Evolutionary conservation across 2,113 vertebrate species (phyloP).

Genomic region (Sapayoa aenigma): DNA sequence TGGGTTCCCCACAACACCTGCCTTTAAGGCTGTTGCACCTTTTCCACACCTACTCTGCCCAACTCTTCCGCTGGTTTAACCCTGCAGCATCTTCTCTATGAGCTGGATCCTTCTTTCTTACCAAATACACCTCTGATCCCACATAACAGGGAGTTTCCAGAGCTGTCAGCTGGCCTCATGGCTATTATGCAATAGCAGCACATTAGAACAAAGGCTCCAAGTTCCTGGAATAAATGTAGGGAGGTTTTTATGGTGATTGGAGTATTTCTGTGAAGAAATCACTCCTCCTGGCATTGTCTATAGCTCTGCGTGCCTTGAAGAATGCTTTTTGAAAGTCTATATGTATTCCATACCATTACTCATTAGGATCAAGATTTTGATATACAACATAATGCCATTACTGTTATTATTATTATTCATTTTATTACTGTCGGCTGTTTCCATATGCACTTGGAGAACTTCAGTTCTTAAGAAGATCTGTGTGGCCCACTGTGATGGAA

Average conservation of each 20-base stretch:
- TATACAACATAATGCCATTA: background rate
- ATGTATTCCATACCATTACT: background rate
- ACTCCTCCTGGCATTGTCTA: background rate
- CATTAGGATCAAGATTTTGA: background rate
- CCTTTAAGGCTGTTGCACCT: background rate
- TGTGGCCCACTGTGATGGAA: background rate
- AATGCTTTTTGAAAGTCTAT: background rate
- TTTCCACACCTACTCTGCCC: background rate
- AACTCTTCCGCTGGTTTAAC: background rate
- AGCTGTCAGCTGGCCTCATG: background rate
- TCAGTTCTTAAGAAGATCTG: background rate
- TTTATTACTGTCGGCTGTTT: background rate
- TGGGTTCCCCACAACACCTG: background rate
- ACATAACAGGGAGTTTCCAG: background rate
- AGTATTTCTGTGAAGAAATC: background rate
- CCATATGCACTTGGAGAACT: background rate
- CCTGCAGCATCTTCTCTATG: background rate
- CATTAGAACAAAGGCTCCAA: background rate
- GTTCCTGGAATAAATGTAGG: background rate
- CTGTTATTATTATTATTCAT: background rate
- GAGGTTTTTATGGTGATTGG: accelerated
- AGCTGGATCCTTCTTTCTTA: background rate
- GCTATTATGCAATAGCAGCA: background rate
- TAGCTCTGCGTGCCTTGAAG: background rate
- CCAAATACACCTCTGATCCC: background rate